Evolutionary conservation across 2,113 vertebrate genomes (phyloP).

Genomic region (Daphoenositta chrysoptera): DNA sequence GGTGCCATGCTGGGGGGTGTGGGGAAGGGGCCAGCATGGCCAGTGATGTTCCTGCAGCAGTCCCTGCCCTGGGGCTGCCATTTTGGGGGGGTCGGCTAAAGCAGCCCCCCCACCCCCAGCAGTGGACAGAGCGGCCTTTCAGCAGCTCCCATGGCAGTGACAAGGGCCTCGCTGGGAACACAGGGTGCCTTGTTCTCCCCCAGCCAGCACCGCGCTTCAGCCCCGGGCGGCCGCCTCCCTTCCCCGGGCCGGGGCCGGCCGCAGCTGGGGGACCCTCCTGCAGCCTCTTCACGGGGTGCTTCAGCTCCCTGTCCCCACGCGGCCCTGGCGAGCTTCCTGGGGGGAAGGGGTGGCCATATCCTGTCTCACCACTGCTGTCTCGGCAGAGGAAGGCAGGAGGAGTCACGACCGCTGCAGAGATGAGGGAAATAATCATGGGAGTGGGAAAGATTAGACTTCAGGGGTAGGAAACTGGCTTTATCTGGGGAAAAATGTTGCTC

Average conservation of each 20-base stretch:
- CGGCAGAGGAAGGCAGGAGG: not conserved
- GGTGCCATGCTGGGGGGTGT: fast-evolving
- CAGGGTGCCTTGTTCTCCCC: constrained; percentile 23
- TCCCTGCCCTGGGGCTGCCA: not conserved
- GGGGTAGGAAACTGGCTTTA: not conserved
- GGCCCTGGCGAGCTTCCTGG: fast-evolving
- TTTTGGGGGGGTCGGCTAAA: not conserved
- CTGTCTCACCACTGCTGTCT: not conserved
- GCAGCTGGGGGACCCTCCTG: not conserved
- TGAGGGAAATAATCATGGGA: not conserved
- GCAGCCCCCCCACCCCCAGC: not conserved
- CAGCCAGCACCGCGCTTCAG: fast-evolving
- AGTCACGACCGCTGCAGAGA: fast-evolving
- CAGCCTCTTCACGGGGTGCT: not conserved
- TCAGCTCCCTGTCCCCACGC: fast-evolving
- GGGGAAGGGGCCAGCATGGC: not conserved
- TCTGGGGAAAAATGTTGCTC: not conserved
- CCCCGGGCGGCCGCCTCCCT: fast-evolving
- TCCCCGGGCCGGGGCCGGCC: not conserved
- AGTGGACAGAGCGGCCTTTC: constrained; percentile 23
- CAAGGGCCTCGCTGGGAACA: not conserved
- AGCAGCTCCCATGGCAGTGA: not conserved
- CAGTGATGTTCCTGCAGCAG: not conserved
- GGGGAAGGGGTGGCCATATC: not conserved
- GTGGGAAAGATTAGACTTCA: not conserved